phyloP scores from a whole-genome alignment of 2,113 vertebrate genomes.

The Eidolon helvum region DNA sequence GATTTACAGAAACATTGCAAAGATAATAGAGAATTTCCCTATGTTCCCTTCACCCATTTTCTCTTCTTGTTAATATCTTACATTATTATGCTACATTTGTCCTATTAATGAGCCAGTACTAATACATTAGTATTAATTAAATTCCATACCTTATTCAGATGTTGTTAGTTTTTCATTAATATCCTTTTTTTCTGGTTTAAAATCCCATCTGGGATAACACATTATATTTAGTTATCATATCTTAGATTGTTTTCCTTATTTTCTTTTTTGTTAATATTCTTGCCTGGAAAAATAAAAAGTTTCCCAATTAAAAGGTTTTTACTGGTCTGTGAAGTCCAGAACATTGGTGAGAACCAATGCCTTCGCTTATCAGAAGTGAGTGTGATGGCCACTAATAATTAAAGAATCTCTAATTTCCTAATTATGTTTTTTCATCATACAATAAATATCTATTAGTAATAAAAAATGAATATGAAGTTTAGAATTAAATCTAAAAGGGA shows the following conservation, averaged over 20 bases:
- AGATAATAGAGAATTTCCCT: background rate
- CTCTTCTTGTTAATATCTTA: background rate
- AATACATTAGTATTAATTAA: background rate
- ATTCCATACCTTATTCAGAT: background rate
- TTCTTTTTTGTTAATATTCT: background rate
- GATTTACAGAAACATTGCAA: background rate
- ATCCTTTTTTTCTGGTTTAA: background rate
- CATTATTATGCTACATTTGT: background rate
- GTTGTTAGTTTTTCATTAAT: background rate
- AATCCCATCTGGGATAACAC: background rate
- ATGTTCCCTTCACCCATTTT: background rate
- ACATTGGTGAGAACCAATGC: background rate
- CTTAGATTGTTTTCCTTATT: background rate
- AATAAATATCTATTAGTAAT: background rate
- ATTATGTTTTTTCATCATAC: background rate
- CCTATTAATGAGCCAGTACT: background rate
- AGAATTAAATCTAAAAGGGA: background rate
- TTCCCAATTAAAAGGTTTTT: background rate
- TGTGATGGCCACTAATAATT: background rate
- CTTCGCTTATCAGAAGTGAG: background rate
- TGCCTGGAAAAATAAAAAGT: background rate
- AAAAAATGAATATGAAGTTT: background rate
- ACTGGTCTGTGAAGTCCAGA: background rate
- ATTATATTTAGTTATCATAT: background rate
- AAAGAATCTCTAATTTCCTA: background rate